Conservation (phyloP, 2,888 invertebrate species). For the Lumbricus terrestris region DNA sequence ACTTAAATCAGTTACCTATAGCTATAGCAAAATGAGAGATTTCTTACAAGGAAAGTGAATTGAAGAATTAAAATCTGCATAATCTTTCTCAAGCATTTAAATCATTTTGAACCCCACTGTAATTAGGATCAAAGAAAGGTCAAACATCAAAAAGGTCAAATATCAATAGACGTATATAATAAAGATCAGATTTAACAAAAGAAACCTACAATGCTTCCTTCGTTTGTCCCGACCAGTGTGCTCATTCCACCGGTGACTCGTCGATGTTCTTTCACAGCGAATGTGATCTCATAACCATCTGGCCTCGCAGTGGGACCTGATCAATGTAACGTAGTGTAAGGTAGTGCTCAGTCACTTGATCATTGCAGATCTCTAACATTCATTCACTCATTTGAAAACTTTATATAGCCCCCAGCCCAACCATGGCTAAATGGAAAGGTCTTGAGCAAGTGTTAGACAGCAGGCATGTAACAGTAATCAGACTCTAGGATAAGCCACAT, state of each 20-base stretch:
- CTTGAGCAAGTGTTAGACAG: no score
- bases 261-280: constrained; percentile 79
- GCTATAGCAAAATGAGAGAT: no score
- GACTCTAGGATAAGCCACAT: not conserved
- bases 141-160: not conserved
- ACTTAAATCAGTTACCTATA: no score
- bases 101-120: not conserved
- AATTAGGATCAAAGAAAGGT: not conserved
- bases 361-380: not conserved
- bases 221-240: constrained; percentile 86
- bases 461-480: not conserved
- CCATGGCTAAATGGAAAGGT: no score
- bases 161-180: not conserved
- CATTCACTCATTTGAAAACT: no score
- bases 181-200: not conserved
- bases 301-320: constrained; percentile 25
- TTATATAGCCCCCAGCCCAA: no score
- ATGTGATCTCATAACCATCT: constrained; percentile 70
- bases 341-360: not conserved
- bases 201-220: constrained; percentile 73
- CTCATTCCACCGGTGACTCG: constrained; percentile 81
- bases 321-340: not conserved
- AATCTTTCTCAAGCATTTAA: not conserved
- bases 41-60: no score
- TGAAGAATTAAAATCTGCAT: not conserved